Percentiles rank a stretch among this genome's conserved stretches.
phyloP scores from a whole-genome alignment of 2,888 invertebrate species.

The Sialis lutaria region DNA sequence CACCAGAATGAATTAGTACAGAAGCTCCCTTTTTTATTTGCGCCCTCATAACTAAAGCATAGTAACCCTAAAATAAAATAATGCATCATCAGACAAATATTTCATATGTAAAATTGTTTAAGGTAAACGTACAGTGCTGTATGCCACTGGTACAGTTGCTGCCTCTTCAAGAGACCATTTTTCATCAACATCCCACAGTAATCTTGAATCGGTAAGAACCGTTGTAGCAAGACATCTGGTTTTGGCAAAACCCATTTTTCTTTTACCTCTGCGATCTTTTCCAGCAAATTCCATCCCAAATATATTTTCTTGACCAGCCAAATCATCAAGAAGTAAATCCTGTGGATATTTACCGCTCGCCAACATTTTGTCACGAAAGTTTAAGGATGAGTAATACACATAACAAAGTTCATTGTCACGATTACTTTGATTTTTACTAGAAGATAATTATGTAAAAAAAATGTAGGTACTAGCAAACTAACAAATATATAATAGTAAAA shows the following conservation, averaged over 20 bases:
- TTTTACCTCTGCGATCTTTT: constrained; percentile 16
- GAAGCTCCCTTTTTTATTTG: constrained; percentile 57
- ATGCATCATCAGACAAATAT: constrained; percentile 18
- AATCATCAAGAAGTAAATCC: constrained; percentile 9
- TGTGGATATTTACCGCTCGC: neutral
- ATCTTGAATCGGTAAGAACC: constrained; percentile 27
- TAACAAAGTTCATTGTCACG: neutral
- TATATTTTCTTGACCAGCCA: neutral
- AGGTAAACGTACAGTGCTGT: constrained; percentile 31
- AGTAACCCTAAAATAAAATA: constrained; percentile 11
- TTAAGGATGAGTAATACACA: constrained; percentile 1
- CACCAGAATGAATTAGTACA: constrained; percentile 74
- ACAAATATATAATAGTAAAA: too few relatives aligned
- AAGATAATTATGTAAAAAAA: too few relatives aligned
- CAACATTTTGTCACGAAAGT: neutral
- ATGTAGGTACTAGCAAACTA: too few relatives aligned
- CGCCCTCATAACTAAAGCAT: constrained; percentile 46
- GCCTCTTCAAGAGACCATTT: constrained; percentile 44
- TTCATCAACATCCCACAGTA: constrained; percentile 36
- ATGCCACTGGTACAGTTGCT: constrained; percentile 45
- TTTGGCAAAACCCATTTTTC: constrained; percentile 26
- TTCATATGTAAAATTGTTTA: too few relatives aligned
- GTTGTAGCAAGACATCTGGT: constrained; percentile 32
- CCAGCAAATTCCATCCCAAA: neutral
- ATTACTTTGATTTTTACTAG: neutral